A percentile compares a stretch with the other conserved stretches of the same genome.
These are phyloP conservation scores for Tupiocoris notatus DNA, from an alignment of 2,888 invertebrate species.

Conservation along the genomic window DNA sequence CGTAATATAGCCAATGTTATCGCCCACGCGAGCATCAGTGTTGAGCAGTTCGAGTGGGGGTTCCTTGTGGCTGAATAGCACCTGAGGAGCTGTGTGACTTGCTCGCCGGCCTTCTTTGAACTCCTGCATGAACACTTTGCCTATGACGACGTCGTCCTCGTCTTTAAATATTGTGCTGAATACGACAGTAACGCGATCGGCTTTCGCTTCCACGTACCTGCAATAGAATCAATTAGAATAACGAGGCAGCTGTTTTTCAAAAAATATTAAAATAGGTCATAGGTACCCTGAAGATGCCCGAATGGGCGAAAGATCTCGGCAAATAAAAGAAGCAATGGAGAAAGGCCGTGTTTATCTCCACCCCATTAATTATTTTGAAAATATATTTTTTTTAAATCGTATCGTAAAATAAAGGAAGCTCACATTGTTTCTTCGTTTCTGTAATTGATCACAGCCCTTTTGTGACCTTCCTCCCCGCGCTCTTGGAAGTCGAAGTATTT, in stretches of 20 bases:
- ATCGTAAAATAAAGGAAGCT: too few relatives aligned
- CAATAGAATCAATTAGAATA: too few relatives aligned
- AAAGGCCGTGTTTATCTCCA: too few relatives aligned
- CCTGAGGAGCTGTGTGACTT: conserved; percentile 89
- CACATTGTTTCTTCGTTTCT: conserved; percentile 98
- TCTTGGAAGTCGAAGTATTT: conserved; percentile 99
- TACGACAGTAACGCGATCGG: conserved; percentile 97
- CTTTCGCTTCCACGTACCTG: conserved; percentile 97
- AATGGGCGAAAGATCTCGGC: too few relatives aligned
- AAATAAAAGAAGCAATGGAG: too few relatives aligned
- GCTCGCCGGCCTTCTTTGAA: conserved; percentile 96
- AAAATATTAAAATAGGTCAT: too few relatives aligned
- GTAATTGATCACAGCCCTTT: conserved; percentile 96
- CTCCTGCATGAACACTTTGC: conserved; percentile 99
- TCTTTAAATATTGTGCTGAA: conserved; percentile 99
- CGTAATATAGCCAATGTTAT: conserved; percentile 98
- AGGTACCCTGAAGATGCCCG: too few relatives aligned
- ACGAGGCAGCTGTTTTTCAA: too few relatives aligned
- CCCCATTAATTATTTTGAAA: too few relatives aligned
- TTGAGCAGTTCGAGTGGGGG: conserved; percentile 94
- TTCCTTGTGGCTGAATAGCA: conserved; percentile 90
- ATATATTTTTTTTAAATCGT: too few relatives aligned
- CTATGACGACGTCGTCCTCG: conserved; percentile 96
- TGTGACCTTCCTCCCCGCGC: conserved; percentile 83
- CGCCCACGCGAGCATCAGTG: conserved; percentile 89